Percentiles rank a stretch among this genome's conserved stretches.
phyloP scores from a whole-genome alignment of 1,140 invertebrate genomes.

The Drosophila serrata region DNA sequence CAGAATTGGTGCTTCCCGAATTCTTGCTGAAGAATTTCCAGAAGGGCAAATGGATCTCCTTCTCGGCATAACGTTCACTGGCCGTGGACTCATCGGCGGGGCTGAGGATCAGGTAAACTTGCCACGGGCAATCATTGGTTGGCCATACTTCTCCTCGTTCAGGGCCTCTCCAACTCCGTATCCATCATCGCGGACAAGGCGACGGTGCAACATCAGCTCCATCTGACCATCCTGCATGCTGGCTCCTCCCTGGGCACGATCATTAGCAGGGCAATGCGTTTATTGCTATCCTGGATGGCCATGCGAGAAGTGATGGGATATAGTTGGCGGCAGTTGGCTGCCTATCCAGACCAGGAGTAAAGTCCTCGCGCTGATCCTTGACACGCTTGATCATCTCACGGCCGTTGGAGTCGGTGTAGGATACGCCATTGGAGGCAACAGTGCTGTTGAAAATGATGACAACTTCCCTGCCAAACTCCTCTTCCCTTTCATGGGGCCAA shows the following conservation, averaged over 20 bases:
- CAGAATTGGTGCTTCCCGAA: slow-evolving; percentile 77
- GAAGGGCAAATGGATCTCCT: slow-evolving; percentile 70
- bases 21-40: slow-evolving; percentile 79
- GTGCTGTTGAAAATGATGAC: slow-evolving; percentile 90
- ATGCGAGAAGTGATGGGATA: slow-evolving; percentile 97
- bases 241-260: slow-evolving; percentile 94
- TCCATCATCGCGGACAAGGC: slow-evolving; percentile 94
- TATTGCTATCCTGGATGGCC: slow-evolving; percentile 86
- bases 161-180: slow-evolving; percentile 97
- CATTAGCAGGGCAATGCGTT: slow-evolving; percentile 91
- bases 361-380: slow-evolving; percentile 90
- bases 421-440: slow-evolving; percentile 89
- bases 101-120: slow-evolving; percentile 89
- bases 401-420: slow-evolving; percentile 98
- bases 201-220: slow-evolving; percentile 95
- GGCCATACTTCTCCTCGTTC: slow-evolving; percentile 92
- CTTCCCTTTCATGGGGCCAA: slow-evolving; percentile 96
- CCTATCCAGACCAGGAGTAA: slow-evolving; percentile 91
- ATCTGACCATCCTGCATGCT: slow-evolving; percentile 91
- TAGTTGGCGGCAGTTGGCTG: slow-evolving; percentile 92
- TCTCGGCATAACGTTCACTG: slow-evolving; percentile 55
- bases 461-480: slow-evolving; percentile 93
- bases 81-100: slow-evolving; percentile 71
- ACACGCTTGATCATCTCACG: slow-evolving; percentile 93
- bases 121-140: slow-evolving; percentile 93